These are phyloP conservation scores for Quiscalus mexicanus DNA, from an alignment of 2,113 vertebrate species.

Conservation along the genomic window DNA sequence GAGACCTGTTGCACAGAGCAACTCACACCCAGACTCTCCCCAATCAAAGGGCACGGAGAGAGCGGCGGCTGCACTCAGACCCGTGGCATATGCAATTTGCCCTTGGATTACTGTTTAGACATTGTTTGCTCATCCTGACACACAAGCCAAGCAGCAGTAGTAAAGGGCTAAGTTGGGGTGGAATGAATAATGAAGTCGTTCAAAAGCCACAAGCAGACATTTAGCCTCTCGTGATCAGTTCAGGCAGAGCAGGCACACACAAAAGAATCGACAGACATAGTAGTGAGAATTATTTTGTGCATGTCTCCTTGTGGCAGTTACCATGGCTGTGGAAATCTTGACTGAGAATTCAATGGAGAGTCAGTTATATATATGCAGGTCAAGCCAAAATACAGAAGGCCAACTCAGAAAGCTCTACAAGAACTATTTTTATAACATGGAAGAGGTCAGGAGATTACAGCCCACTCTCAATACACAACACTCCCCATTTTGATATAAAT, in stretches of 20 bases:
- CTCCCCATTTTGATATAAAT: neutral
- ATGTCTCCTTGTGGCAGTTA: slow-evolving; percentile 39
- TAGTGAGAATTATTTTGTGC: slow-evolving; percentile 50
- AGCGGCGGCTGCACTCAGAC: neutral
- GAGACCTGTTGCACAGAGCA: neutral
- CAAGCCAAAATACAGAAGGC: slow-evolving; percentile 37
- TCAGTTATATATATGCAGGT: slow-evolving; percentile 60
- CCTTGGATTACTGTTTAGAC: slow-evolving; percentile 12
- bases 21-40: neutral
- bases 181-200: neutral
- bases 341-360: slow-evolving; percentile 36
- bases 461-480: neutral
- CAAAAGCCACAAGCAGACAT: neutral
- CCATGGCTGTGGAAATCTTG: slow-evolving; percentile 41
- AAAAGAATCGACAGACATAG: slow-evolving; percentile 20
- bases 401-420: neutral
- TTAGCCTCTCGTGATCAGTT: neutral
- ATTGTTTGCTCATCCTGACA: slow-evolving; percentile 8
- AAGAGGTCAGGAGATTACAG: slow-evolving; percentile 10
- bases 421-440: slow-evolving; percentile 18
- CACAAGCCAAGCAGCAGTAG: neutral
- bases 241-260: neutral
- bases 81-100: neutral
- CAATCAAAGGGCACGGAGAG: neutral
- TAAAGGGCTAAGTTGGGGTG: slow-evolving; percentile 1